Conservation (phyloP, 2,888 invertebrate genomes). For the Lasioglossum calceatum region DNA sequence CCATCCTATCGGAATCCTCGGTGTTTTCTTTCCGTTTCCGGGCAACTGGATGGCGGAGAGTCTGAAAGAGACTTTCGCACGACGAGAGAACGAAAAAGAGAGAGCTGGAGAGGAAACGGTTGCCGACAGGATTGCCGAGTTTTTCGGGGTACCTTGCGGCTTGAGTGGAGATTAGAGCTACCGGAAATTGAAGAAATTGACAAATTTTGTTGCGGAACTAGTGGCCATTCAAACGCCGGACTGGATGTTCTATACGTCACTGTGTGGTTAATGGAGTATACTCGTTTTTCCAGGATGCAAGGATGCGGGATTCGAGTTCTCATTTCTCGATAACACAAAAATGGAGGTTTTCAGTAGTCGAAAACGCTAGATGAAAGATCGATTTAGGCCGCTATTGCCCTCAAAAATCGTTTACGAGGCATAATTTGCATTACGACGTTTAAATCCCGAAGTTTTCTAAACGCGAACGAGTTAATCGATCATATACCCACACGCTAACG, state of each 20-base stretch:
- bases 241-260: not conserved
- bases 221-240: not conserved
- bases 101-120: not conserved
- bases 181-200: not conserved
- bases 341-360: too few species aligned
- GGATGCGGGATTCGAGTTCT: too few species aligned
- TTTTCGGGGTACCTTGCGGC: slow-evolving; percentile 35
- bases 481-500: not conserved
- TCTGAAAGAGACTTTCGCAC: slow-evolving; percentile 37
- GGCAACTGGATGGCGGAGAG: slow-evolving; percentile 50
- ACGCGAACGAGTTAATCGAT: not conserved
- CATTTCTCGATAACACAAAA: too few species aligned
- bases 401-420: too few species aligned
- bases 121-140: slow-evolving; percentile 49
- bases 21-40: slow-evolving; percentile 74
- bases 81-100: not conserved
- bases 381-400: too few species aligned
- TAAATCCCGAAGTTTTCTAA: not conserved
- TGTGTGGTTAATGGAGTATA: not conserved
- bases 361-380: too few species aligned
- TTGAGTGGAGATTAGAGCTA: not conserved
- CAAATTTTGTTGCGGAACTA: too few species aligned
- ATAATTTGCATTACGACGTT: too few species aligned
- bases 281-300: too few species aligned
- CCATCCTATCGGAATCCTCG: slow-evolving; percentile 59